Conservation (phyloP, 2,113 vertebrate genomes). For the Megaleporinus macrocephalus region DNA sequence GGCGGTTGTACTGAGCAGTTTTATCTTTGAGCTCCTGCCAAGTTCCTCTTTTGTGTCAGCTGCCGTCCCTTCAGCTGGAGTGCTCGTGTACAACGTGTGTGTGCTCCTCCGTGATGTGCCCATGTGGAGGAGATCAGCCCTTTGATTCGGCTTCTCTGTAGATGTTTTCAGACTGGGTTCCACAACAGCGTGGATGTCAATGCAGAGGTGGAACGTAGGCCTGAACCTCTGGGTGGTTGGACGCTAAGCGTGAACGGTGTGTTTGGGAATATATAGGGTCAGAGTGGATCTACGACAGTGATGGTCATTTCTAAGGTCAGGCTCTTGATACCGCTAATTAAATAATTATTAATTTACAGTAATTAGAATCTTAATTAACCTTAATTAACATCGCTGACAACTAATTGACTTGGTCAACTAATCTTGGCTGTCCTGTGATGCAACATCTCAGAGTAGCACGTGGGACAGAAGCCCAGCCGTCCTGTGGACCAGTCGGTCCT, state of each 20-base stretch:
- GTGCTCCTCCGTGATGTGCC: too few relatives aligned
- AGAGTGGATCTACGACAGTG: too few relatives aligned
- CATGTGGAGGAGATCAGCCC: too few relatives aligned
- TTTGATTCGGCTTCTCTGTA: background rate
- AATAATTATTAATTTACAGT: too few relatives aligned
- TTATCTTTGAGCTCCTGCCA: background rate
- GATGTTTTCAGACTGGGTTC: background rate
- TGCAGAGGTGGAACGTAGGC: background rate
- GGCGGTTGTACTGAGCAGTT: slow-evolving; percentile 1
- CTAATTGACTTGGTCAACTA: background rate
- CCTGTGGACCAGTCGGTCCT: background rate
- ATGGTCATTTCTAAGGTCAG: too few relatives aligned
- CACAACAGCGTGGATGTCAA: background rate
- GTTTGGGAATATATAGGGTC: background rate
- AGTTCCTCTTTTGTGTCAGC: background rate
- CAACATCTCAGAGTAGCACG: background rate
- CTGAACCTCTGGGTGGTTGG: background rate
- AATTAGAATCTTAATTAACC: too few relatives aligned
- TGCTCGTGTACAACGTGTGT: background rate
- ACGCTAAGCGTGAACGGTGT: background rate
- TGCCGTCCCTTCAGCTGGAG: background rate
- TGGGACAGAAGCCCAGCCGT: background rate
- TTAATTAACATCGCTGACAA: too few relatives aligned
- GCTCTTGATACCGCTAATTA: too few relatives aligned
- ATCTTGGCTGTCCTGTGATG: background rate